A percentile compares a stretch with the other conserved stretches of the same genome.
Evolutionary conservation across 2,113 vertebrate species (phyloP).

Genomic region (Dunckerocampus dactyliophorus): DNA sequence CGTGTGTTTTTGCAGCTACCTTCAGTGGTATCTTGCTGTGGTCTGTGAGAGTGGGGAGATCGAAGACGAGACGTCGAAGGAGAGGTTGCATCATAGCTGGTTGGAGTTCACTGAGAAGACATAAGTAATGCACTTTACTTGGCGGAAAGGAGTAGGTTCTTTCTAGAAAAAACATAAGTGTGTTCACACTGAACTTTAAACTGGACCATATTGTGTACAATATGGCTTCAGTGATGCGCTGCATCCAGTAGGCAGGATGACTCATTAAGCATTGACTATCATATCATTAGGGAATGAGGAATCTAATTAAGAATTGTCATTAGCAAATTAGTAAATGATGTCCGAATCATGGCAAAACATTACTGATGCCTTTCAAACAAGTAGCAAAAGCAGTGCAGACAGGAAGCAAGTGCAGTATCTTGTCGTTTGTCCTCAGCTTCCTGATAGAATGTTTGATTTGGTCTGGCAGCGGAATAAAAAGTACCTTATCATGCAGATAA

Average conservation of each 20-base stretch:
- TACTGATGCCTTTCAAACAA: not conserved
- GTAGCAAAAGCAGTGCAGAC: not conserved
- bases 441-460: not conserved
- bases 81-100: conserved; percentile 91
- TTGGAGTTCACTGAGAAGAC: conserved; percentile 79
- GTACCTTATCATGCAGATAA: too few species aligned
- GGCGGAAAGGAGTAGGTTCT: not conserved
- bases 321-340: conserved; percentile 9
- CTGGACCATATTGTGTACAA: too few species aligned
- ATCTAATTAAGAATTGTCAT: conserved; percentile 9
- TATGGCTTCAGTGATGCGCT: not conserved
- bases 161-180: not conserved
- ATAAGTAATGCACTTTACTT: too few species aligned
- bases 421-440: not conserved
- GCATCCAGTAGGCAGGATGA: conserved; percentile 1
- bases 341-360: conserved; percentile 4
- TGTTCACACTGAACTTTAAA: too few species aligned
- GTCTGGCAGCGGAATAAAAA: not conserved
- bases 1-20: conserved; percentile 59
- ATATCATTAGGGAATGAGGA: not conserved
- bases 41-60: conserved; percentile 84
- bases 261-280: not conserved
- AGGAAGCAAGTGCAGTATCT: not conserved
- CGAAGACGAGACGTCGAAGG: conserved; percentile 82
- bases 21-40: conserved; percentile 88